These are phyloP conservation scores for Centropyge bicolor DNA, from an alignment of 2,797 vertebrate genomes.

Conservation along the genomic window DNA sequence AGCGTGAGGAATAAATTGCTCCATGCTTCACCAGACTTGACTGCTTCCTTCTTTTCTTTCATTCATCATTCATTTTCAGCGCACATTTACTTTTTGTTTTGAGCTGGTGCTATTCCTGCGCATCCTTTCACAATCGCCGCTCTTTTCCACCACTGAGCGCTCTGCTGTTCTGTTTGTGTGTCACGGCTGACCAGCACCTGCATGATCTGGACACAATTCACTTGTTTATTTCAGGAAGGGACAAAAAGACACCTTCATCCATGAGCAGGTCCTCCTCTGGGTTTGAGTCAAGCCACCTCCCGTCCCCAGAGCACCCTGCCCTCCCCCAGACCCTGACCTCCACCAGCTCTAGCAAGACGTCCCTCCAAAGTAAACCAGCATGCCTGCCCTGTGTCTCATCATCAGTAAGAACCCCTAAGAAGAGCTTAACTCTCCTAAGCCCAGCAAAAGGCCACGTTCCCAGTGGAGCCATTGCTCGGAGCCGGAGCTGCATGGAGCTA, in stretches of 20 bases:
- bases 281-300: slow-evolving; percentile 85
- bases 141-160: slow-evolving; percentile 16
- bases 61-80: slow-evolving; percentile 18
- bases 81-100: slow-evolving; percentile 5
- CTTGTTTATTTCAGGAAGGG: slow-evolving; percentile 88
- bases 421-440: slow-evolving; percentile 31
- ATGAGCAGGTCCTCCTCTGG: slow-evolving; percentile 86
- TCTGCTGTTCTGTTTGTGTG: slow-evolving; percentile 12
- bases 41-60: slow-evolving; percentile 70
- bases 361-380: slow-evolving; percentile 63
- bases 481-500: slow-evolving; percentile 87
- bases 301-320: slow-evolving; percentile 81
- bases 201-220: slow-evolving; percentile 65
- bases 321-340: slow-evolving; percentile 70
- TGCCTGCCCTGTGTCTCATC: slow-evolving; percentile 32
- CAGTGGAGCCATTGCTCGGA: slow-evolving; percentile 77
- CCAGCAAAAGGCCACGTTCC: slow-evolving; percentile 51
- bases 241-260: slow-evolving; percentile 83
- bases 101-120: not conserved
- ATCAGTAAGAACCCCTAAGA: slow-evolving; percentile 30
- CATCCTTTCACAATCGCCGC: slow-evolving; percentile 14
- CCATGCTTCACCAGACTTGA: slow-evolving; percentile 71
- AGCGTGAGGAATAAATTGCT: slow-evolving; percentile 83
- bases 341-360: slow-evolving; percentile 72
- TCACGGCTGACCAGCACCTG: slow-evolving; percentile 25